Conservation (phyloP, 1,140 invertebrate genomes). For the Hypsibius dujardini region DNA sequence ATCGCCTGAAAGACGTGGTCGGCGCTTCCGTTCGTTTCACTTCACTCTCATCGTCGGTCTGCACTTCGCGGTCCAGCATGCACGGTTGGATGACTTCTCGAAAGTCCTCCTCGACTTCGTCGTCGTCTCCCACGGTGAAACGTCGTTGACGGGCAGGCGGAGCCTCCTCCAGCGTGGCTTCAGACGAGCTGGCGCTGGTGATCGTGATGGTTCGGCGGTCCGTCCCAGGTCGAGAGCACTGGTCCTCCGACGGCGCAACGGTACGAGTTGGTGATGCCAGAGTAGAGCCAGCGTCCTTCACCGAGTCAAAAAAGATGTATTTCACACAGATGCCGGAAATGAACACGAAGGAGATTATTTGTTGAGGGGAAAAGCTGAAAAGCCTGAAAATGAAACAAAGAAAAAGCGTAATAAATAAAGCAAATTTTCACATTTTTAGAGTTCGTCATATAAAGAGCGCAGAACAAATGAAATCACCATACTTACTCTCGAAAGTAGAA, state of each 20-base stretch:
- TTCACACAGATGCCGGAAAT: constrained; percentile 61
- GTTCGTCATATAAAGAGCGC: no score
- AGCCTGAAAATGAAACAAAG: constrained; percentile 40
- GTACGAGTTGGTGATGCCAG: no score
- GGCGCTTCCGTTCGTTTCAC: background rate
- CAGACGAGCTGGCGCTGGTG: background rate
- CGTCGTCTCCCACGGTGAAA: constrained; percentile 20
- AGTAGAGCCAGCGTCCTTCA: constrained; percentile 42
- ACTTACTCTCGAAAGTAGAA: constrained; percentile 29
- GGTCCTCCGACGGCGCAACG: no score
- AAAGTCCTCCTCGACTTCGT: background rate
- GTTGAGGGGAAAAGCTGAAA: constrained; percentile 60
- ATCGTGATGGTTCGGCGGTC: background rate
- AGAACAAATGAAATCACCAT: no score
- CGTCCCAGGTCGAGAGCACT: no score
- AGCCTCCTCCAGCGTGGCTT: background rate
- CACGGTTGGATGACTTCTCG: constrained; percentile 12
- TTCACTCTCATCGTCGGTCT: constrained; percentile 20
- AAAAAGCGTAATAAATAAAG: no score
- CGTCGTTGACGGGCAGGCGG: no score
- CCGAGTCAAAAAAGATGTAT: constrained; percentile 60
- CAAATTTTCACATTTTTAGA: no score
- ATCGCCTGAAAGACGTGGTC: background rate
- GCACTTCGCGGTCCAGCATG: constrained; percentile 19
- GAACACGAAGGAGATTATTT: constrained; percentile 68